Evolutionary conservation across 2,797 vertebrate genomes (phyloP).

Genomic region (Oreochromis mossambicus): DNA sequence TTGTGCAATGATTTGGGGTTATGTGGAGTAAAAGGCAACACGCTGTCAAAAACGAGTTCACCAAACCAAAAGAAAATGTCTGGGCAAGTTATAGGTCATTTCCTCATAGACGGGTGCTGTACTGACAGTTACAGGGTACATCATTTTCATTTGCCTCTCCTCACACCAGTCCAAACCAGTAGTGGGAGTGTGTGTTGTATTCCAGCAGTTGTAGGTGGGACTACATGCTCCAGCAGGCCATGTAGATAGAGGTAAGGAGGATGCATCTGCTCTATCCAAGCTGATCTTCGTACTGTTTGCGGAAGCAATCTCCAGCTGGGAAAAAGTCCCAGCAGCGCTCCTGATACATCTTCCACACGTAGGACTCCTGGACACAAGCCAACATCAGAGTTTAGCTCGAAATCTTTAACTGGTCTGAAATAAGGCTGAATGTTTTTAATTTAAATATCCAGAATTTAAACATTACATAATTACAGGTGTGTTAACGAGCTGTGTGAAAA

Average conservation of each 20-base stretch:
- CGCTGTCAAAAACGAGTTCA: conserved; percentile 63
- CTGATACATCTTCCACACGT: conserved; percentile 99
- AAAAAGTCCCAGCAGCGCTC: conserved; percentile 99
- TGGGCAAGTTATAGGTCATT: conserved; percentile 38
- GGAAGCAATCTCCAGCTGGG: conserved; percentile 97
- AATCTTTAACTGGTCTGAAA: neutral
- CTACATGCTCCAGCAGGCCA: conserved; percentile 25
- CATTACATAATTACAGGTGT: neutral
- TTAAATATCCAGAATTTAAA: neutral
- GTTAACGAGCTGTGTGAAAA: neutral
- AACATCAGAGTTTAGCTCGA: neutral
- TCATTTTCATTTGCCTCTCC: conserved; percentile 8
- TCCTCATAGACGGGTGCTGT: conserved; percentile 41
- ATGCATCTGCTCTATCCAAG: conserved; percentile 79
- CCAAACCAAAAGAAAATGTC: conserved; percentile 46
- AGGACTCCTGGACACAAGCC: conserved; percentile 85
- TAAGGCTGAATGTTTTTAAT: neutral
- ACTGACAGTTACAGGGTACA: conserved; percentile 35
- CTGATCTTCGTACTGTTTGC: conserved; percentile 98
- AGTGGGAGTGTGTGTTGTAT: conserved; percentile 2
- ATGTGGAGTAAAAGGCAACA: conserved; percentile 78
- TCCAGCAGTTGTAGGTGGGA: conserved; percentile 27
- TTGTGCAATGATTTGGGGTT: conserved; percentile 78
- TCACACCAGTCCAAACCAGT: conserved; percentile 17
- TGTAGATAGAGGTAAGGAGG: conserved; percentile 5